phyloP scores from a whole-genome alignment of 1,140 invertebrate genomes.

The Zeugodacus cucurbitae region DNA sequence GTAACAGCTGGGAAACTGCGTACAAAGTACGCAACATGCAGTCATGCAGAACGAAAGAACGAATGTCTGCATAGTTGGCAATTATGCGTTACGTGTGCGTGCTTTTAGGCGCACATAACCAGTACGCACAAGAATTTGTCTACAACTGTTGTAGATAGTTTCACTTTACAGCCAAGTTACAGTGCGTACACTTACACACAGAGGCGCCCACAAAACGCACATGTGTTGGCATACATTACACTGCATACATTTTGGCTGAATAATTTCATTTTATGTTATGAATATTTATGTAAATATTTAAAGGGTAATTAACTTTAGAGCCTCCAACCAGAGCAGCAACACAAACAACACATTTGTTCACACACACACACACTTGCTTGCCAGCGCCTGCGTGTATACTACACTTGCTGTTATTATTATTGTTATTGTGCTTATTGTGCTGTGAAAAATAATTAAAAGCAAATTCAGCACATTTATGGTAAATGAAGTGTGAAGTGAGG shows the following conservation, averaged over 20 bases:
- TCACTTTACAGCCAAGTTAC: not conserved
- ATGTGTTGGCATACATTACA: not conserved
- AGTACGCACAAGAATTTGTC: not conserved
- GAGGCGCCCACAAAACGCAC: not conserved
- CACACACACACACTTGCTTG: not conserved
- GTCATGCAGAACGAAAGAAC: not conserved
- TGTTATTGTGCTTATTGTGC: conserved; percentile 29
- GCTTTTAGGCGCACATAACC: not conserved
- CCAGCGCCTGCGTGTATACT: not conserved
- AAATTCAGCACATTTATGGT: conserved; percentile 6
- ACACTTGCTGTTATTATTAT: not conserved
- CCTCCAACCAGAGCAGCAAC: not conserved
- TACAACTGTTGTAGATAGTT: not conserved
- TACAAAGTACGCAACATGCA: too few relatives aligned
- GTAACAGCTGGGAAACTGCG: too few relatives aligned
- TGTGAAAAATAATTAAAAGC: conserved; percentile 28
- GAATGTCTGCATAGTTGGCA: not conserved
- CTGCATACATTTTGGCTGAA: conserved; percentile 7
- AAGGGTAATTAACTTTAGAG: conserved; percentile 23
- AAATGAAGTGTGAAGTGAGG: conserved; percentile 13
- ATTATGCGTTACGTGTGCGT: not conserved
- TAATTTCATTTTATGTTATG: conserved; percentile 33
- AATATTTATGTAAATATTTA: conserved; percentile 37
- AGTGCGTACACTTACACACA: not conserved
- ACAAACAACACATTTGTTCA: not conserved